phyloP scores from a whole-genome alignment of 2,888 invertebrate genomes.

The Drosophila neotestacea region DNA sequence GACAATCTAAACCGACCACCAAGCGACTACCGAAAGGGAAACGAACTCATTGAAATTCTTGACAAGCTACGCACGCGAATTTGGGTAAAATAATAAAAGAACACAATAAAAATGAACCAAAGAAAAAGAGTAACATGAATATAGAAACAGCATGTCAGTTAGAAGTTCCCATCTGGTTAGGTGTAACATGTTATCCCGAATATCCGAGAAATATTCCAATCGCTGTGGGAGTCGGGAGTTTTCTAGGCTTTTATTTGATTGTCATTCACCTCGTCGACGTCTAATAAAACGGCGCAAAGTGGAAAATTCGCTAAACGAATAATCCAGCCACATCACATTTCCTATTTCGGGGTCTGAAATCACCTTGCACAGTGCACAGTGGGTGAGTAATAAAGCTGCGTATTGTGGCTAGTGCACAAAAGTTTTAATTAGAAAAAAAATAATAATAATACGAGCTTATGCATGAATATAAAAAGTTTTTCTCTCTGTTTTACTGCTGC shows the following conservation, averaged over 20 bases:
- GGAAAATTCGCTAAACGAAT: constrained; percentile 54
- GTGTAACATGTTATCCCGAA: constrained; percentile 25
- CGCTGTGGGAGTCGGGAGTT: constrained; percentile 18
- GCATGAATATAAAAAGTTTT: constrained; percentile 39
- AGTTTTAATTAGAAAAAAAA: constrained; percentile 67
- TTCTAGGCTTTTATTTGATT: constrained; percentile 39
- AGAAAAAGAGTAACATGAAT: constrained; percentile 13
- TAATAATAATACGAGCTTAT: constrained; percentile 9
- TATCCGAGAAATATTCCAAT: constrained; percentile 1
- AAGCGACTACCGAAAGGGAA: constrained; percentile 78
- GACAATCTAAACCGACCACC: constrained; percentile 31
- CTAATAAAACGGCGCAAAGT: constrained; percentile 16
- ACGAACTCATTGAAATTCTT: constrained; percentile 80
- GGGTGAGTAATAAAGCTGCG: constrained; percentile 34
- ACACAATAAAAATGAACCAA: constrained; percentile 17
- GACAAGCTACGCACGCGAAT: constrained; percentile 64
- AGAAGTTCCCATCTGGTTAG: constrained; percentile 21
- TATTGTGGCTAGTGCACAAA: constrained; percentile 43
- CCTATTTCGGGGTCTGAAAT: constrained; percentile 1
- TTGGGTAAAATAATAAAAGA: constrained; percentile 66
- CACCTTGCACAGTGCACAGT: constrained; percentile 23
- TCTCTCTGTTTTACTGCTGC: constrained; percentile 9
- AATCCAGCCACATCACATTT: constrained; percentile 20
- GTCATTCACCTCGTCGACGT: constrained; percentile 14
- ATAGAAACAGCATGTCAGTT: constrained; percentile 16